These are phyloP conservation scores for Aplocera efformata DNA, from an alignment of 2,888 invertebrate species.

Conservation along the genomic window DNA sequence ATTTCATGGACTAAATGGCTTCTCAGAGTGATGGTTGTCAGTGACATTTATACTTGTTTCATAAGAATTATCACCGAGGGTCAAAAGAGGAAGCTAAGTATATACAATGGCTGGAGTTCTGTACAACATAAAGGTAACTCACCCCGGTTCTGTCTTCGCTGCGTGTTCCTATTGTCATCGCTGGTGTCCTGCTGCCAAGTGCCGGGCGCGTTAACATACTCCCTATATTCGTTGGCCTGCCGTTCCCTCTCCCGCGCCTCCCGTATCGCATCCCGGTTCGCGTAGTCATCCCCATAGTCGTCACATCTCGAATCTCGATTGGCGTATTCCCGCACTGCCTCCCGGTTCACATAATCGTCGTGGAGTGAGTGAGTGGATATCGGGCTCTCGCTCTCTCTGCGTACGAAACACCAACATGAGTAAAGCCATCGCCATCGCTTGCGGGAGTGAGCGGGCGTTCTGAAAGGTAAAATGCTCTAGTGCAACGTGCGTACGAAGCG, in stretches of 20 bases:
- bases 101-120: no score
- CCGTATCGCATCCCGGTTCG: conserved; percentile 73
- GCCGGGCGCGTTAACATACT: conserved; percentile 74
- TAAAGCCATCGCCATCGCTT: conserved; percentile 69
- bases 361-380: conserved; percentile 45
- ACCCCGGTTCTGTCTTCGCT: conserved; percentile 64
- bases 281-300: conserved; percentile 76
- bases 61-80: no score
- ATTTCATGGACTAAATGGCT: no score
- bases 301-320: conserved; percentile 71
- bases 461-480: conserved; percentile 61
- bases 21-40: no score
- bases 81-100: no score
- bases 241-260: conserved; percentile 65
- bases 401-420: conserved; percentile 76
- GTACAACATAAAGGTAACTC: conserved; percentile 27
- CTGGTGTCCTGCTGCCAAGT: conserved; percentile 58
- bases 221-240: conserved; percentile 65
- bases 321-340: conserved; percentile 68
- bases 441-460: conserved; percentile 38
- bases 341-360: conserved; percentile 75
- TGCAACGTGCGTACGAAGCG: conserved; percentile 46
- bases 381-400: conserved; percentile 76
- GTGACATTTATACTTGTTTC: no score
- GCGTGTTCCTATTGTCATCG: conserved; percentile 70